Percentiles rank a stretch among this genome's conserved stretches.
Evolutionary conservation across 2,113 vertebrate genomes (phyloP).

Genomic region (Glareola pratincola): DNA sequence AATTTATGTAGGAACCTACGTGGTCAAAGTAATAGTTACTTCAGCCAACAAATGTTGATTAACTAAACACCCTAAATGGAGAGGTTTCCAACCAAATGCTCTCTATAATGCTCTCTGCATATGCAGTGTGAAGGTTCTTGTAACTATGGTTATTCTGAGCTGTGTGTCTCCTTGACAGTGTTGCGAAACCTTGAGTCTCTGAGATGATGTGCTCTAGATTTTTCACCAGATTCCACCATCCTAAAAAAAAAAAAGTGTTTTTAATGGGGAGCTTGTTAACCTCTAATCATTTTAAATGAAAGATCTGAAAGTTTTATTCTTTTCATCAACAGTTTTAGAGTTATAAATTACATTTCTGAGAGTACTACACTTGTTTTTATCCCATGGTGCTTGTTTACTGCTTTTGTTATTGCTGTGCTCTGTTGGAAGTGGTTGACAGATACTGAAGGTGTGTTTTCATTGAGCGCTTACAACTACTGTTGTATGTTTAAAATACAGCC

Average conservation of each 20-base stretch:
- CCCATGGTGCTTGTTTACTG: background rate
- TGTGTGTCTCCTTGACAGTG: background rate
- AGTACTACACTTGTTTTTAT: background rate
- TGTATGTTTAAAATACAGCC: background rate
- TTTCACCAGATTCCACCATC: background rate
- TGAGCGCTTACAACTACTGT: background rate
- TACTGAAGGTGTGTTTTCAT: background rate
- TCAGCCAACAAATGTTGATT: background rate
- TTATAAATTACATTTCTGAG: background rate
- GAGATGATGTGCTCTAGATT: background rate
- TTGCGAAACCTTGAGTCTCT: background rate
- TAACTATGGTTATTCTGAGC: background rate
- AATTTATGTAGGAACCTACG: background rate
- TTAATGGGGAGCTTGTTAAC: background rate
- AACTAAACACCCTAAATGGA: accelerated
- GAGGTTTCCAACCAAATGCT: background rate
- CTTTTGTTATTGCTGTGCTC: background rate
- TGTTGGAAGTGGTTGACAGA: background rate
- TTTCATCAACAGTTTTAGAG: background rate
- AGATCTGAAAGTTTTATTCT: background rate
- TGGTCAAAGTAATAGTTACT: background rate
- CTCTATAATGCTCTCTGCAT: background rate
- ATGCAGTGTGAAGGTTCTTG: background rate
- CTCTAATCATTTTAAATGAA: background rate
- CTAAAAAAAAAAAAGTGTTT: background rate